Conservation (phyloP, 2,888 invertebrate species). For the Troilus luridus region DNA sequence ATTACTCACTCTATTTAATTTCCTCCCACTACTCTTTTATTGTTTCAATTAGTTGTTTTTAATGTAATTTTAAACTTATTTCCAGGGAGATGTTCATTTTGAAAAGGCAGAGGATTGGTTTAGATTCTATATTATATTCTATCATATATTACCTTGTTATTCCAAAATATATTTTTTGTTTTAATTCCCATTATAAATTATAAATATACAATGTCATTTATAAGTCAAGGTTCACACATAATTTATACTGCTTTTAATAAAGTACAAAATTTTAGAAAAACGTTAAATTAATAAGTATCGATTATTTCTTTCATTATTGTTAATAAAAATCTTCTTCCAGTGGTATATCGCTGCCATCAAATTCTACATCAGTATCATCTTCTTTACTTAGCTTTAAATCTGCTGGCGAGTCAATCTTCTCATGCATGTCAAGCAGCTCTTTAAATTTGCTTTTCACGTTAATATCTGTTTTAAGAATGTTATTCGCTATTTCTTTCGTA, state of each 20-base stretch:
- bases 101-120: background rate
- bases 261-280: background rate
- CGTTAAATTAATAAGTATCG: background rate
- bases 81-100: background rate
- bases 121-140: no score
- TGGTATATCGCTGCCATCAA: conserved; percentile 59
- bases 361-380: conserved; percentile 62
- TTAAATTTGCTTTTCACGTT: background rate
- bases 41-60: background rate
- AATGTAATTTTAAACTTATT: background rate
- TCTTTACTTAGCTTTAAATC: conserved; percentile 44
- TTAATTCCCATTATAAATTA: background rate
- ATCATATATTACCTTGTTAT: background rate
- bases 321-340: conserved; percentile 55
- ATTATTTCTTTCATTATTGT: background rate
- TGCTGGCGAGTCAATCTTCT: background rate
- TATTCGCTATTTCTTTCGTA: background rate
- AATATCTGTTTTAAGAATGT: background rate
- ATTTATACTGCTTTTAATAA: background rate
- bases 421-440: background rate
- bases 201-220: background rate
- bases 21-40: no score
- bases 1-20: no score
- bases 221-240: background rate
- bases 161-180: background rate